phyloP scores from a whole-genome alignment of 1,140 invertebrate genomes.

The Drosophila bipectinata region DNA sequence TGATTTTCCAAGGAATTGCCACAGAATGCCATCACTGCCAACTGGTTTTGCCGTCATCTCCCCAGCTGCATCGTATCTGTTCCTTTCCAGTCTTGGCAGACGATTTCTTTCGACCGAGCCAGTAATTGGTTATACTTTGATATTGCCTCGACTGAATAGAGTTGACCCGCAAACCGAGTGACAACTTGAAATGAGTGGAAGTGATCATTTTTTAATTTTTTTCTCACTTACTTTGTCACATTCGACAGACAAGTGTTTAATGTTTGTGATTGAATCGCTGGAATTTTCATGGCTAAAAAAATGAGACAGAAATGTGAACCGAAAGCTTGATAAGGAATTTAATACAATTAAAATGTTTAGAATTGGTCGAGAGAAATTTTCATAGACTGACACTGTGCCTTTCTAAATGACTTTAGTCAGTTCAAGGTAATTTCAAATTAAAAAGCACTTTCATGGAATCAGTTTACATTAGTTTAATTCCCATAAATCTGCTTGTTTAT shows the following conservation, averaged over 20 bases:
- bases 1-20: conserved; percentile 73
- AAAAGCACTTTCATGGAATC: not conserved
- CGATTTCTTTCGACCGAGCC: conserved; percentile 22
- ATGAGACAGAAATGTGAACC: conserved; percentile 5
- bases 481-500: conserved; percentile 26
- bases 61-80: conserved; percentile 14
- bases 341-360: conserved; percentile 19
- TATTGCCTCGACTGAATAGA: conserved; percentile 31
- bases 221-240: conserved; percentile 51
- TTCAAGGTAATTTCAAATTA: not conserved
- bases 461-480: conserved; percentile 16
- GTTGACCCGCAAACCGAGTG: conserved; percentile 42
- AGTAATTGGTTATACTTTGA: conserved; percentile 48
- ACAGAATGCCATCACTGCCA: conserved; percentile 31
- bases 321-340: conserved; percentile 23
- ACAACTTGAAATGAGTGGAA: conserved; percentile 29
- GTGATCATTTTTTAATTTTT: conserved; percentile 1
- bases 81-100: conserved; percentile 7
- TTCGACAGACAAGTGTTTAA: conserved; percentile 43
- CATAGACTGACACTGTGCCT: not conserved
- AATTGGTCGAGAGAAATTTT: not conserved
- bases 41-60: conserved; percentile 37
- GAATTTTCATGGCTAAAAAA: conserved; percentile 26
- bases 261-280: conserved; percentile 31
- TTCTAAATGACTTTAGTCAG: not conserved